Evolutionary conservation across 1,140 invertebrate species (phyloP), one percentile per base, ranked within the genome.

Genomic region (Drosophila lacertosa): DNA sequence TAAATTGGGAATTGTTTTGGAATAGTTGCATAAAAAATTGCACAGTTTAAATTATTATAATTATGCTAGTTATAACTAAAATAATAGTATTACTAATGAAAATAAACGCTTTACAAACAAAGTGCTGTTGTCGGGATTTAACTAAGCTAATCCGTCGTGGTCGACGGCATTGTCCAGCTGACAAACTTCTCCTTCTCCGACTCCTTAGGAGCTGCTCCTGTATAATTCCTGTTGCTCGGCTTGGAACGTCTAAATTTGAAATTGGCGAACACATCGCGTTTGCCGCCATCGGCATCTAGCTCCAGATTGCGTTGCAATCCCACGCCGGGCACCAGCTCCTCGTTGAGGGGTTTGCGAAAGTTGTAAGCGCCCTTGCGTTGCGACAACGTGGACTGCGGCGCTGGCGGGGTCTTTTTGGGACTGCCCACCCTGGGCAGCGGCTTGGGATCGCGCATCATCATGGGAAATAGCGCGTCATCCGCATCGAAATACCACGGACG

Each of bases 401-500:
- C 35, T 4, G 74, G 58, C 1, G 68, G 70, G 7, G 63, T 75
- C 39, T 57, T 77, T 13, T 90, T 91, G 1, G 88, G 83, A 62
- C 84, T 91, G 4, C 73, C 74, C 37, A 72, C 69, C 16, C 76
- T 91, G 5, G 74, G 65, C 33, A 91, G 33, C 18, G 77, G 88
- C 35, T 91, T 91, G 0, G 90, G 89, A 75, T 89, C 83, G 9
- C 77, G 77, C 79, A 89, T 78, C 16, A 91, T 37, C 48, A 81
- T 73, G 45, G 83, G 81, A 20, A 82, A 90, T 3, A 90, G 42
- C 0, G 83, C 84, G 29, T 91, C 90, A 40, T 91, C 90, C 4
- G 80, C 78, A 69, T 91, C 81, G 15, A 91, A 91, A 59, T 91
- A 91, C 71, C 88, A 84, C 4, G 91, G 91, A 42, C 89, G 88